Conservation (phyloP, 2,888 invertebrate species). For the Priapulus caudatus region DNA sequence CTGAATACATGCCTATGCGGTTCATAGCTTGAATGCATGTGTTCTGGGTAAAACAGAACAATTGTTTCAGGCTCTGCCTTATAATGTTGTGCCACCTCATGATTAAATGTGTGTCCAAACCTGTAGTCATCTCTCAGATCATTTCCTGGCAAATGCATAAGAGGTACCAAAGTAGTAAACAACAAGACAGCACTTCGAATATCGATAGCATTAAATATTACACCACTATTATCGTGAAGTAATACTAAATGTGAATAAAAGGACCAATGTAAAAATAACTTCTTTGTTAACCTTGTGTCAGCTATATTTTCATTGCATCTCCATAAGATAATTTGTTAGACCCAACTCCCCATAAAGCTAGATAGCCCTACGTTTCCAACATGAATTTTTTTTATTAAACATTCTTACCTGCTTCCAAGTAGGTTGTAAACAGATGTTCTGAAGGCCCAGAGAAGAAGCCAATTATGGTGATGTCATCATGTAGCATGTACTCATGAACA, state of each 20-base stretch:
- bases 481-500: slow-evolving; percentile 34
- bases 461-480: slow-evolving; percentile 42
- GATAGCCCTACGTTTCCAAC: too few relatives aligned
- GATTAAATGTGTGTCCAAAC: slow-evolving; percentile 41
- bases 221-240: too few relatives aligned
- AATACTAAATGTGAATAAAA: too few relatives aligned
- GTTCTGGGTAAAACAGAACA: slow-evolving; percentile 42
- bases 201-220: too few relatives aligned
- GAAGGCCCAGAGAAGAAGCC: slow-evolving; percentile 43
- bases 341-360: too few relatives aligned
- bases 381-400: too few relatives aligned
- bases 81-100: slow-evolving; percentile 31
- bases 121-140: slow-evolving; percentile 40
- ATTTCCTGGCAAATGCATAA: slow-evolving; percentile 38
- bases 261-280: too few relatives aligned
- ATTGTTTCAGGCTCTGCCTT: slow-evolving; percentile 37
- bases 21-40: slow-evolving; percentile 44
- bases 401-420: slow-evolving; percentile 40
- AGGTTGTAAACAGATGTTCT: slow-evolving; percentile 37
- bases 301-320: too few relatives aligned
- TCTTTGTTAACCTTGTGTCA: too few relatives aligned
- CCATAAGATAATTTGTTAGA: too few relatives aligned
- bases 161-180: too few relatives aligned
- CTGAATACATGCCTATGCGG: slow-evolving; percentile 38
- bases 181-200: too few relatives aligned